Conservation (phyloP, 2,797 vertebrate genomes). For the Lates japonicus region DNA sequence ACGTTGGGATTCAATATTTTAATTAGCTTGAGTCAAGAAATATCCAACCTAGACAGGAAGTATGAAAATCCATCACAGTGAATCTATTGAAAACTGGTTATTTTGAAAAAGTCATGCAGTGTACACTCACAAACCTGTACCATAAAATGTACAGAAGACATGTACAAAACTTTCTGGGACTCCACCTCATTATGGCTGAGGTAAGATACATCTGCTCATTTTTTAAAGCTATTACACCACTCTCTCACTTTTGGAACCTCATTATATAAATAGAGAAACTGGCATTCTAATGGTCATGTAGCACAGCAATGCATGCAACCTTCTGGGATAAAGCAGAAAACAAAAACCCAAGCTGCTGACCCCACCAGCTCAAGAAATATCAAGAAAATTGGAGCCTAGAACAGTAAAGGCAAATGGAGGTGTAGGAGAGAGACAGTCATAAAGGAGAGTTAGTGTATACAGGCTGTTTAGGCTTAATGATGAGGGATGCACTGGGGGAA, state of each 20-base stretch:
- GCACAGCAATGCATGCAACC: slow-evolving; percentile 7
- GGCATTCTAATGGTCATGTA: slow-evolving; percentile 21
- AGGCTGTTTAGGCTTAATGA: slow-evolving; percentile 64
- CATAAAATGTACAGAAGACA: background rate
- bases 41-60: no score
- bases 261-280: slow-evolving; percentile 21
- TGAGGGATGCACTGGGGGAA: slow-evolving; percentile 68
- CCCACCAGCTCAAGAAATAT: slow-evolving; percentile 23
- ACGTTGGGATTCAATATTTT: background rate
- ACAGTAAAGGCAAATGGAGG: background rate
- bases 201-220: slow-evolving; percentile 18
- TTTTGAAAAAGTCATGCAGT: background rate
- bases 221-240: slow-evolving; percentile 2
- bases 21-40: no score
- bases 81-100: background rate
- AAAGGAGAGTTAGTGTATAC: slow-evolving; percentile 15
- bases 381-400: background rate
- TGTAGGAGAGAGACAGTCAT: slow-evolving; percentile 3
- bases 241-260: slow-evolving; percentile 22
- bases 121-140: background rate
- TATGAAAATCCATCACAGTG: no score
- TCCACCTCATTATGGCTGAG: slow-evolving; percentile 27
- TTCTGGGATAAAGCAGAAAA: slow-evolving; percentile 25
- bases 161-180: slow-evolving; percentile 10
- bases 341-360: slow-evolving; percentile 25